phyloP scores from a whole-genome alignment of 2,888 invertebrate species.

The Byasa hedistus region DNA sequence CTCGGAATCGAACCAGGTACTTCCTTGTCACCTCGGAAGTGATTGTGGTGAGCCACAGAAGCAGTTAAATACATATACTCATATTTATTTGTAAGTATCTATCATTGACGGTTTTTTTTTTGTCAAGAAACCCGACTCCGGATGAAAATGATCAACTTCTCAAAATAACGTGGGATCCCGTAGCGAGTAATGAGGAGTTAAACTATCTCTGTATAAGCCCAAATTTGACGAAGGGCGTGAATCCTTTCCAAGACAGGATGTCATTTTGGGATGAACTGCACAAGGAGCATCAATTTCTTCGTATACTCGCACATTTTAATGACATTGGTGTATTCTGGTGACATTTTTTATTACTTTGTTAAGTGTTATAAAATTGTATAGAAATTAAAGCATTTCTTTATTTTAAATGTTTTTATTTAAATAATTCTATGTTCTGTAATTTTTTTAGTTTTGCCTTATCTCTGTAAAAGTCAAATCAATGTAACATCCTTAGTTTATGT shows the following conservation, averaged over 20 bases:
- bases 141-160: slow-evolving; percentile 59
- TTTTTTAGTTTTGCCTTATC: no score
- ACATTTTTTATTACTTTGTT: slow-evolving; percentile 11
- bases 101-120: background rate
- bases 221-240: slow-evolving; percentile 67
- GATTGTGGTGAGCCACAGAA: no score
- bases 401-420: no score
- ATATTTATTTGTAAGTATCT: no score
- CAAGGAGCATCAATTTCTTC: slow-evolving; percentile 55
- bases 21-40: no score
- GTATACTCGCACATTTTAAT: slow-evolving; percentile 58
- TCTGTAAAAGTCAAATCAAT: no score
- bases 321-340: slow-evolving; percentile 59
- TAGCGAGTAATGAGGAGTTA: slow-evolving; percentile 56
- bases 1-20: no score
- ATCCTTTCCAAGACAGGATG: slow-evolving; percentile 70
- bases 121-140: slow-evolving; percentile 70
- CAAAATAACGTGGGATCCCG: slow-evolving; percentile 70
- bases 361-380: background rate
- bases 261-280: slow-evolving; percentile 69
- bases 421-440: no score
- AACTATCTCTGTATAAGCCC: slow-evolving; percentile 67
- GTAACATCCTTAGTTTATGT: no score
- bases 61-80: no score
- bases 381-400: no score